Conservation (phyloP, 2,888 invertebrate genomes). For the Sericinus montela region DNA sequence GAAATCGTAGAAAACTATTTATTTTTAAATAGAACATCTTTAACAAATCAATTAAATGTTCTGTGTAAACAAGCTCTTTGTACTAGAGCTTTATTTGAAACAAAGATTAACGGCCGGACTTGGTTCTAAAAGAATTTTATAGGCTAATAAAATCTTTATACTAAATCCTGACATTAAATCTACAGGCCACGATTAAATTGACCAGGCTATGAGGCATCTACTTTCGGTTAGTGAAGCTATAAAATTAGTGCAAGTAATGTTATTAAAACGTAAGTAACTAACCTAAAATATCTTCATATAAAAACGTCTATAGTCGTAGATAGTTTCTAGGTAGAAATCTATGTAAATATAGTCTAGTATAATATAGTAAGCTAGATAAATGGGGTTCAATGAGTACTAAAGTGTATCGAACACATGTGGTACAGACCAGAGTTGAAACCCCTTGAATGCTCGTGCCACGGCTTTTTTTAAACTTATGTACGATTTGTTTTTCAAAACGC, state of each 20-base stretch:
- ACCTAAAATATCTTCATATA: neutral
- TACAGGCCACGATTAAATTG: constrained; percentile 63
- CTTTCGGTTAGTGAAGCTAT: constrained; percentile 14
- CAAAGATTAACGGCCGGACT: constrained; percentile 64
- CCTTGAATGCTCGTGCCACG: too few species aligned
- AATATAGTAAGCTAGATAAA: too few species aligned
- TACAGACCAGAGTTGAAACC: too few species aligned
- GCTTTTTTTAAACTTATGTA: too few species aligned
- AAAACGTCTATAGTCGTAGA: too few species aligned
- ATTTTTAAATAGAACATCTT: too few species aligned
- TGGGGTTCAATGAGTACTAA: too few species aligned
- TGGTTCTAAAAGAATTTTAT: constrained; percentile 66
- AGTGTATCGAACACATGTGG: too few species aligned
- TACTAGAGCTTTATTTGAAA: constrained; percentile 45
- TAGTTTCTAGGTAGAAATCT: too few species aligned
- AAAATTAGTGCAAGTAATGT: constrained; percentile 17
- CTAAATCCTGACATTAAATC: constrained; percentile 62
- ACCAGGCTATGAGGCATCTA: constrained; percentile 37
- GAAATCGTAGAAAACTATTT: too few species aligned
- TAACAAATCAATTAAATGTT: neutral
- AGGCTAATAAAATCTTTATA: constrained; percentile 60
- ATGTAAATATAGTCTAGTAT: too few species aligned
- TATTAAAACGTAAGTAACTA: constrained; percentile 13
- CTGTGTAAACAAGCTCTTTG: constrained; percentile 5
- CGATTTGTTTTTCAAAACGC: too few species aligned